Percentiles rank a stretch among this genome's conserved stretches.
Evolutionary conservation across 2,113 vertebrate species (phyloP).

Genomic region (Peucedramus taeniatus): DNA sequence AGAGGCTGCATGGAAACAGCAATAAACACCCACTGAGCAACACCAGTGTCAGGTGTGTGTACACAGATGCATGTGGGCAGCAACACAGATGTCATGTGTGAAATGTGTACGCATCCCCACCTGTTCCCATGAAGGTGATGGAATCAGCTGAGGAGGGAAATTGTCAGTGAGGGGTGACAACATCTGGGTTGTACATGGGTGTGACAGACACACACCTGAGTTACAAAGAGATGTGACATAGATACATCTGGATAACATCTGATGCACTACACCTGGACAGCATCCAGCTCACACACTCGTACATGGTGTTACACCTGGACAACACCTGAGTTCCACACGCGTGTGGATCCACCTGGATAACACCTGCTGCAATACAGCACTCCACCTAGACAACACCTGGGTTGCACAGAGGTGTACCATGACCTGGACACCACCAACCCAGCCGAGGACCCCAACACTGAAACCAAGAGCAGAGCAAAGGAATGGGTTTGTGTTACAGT

Average conservation of each 20-base stretch:
- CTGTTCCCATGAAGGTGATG: background rate
- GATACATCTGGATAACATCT: background rate
- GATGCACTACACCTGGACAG: background rate
- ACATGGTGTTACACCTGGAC: background rate
- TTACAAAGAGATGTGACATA: background rate
- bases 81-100: background rate
- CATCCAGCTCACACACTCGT: background rate
- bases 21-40: background rate
- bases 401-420: background rate
- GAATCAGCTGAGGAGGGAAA: background rate
- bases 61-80: background rate
- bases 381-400: background rate
- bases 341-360: background rate
- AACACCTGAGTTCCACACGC: background rate
- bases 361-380: background rate
- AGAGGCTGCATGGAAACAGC: background rate
- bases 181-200: background rate
- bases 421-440: background rate
- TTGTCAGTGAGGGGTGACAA: background rate
- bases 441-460: background rate
- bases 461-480: background rate
- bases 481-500: background rate
- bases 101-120: accelerated
- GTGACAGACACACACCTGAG: background rate
- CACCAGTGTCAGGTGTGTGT: background rate